phyloP scores from a whole-genome alignment of 2,113 vertebrate genomes.

The Amblyopsis rosae region DNA sequence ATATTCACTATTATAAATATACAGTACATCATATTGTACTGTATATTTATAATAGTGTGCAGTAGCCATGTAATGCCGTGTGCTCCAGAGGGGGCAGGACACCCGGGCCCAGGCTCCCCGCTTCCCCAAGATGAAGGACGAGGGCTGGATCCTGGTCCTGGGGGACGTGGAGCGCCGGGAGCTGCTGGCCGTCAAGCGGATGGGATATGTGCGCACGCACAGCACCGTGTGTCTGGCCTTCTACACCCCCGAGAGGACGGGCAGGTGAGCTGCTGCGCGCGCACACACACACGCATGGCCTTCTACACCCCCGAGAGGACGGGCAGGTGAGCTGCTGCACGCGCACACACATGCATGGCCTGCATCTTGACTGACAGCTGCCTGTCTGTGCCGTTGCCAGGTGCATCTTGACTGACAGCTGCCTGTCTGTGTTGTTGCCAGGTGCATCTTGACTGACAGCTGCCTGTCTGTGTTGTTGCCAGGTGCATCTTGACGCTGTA shows the following conservation, averaged over 20 bases:
- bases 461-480: slow-evolving; percentile 74
- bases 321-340: slow-evolving; percentile 82
- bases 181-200: slow-evolving; percentile 90
- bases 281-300: slow-evolving; percentile 67
- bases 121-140: slow-evolving; percentile 93
- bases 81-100: slow-evolving; percentile 87
- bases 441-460: slow-evolving; percentile 97
- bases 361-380: too few species aligned
- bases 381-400: slow-evolving; percentile 59
- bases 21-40: too few species aligned
- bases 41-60: too few species aligned
- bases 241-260: slow-evolving; percentile 88
- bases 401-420: slow-evolving; percentile 98
- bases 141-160: slow-evolving; percentile 93
- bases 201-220: slow-evolving; percentile 84
- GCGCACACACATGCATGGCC: neutral
- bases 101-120: slow-evolving; percentile 86
- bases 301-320: slow-evolving; percentile 91
- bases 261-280: slow-evolving; percentile 79
- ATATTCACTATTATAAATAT: too few species aligned
- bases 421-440: slow-evolving; percentile 74
- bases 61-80: too few species aligned
- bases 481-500: slow-evolving; percentile 97
- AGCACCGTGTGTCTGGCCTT: slow-evolving; percentile 84
- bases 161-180: slow-evolving; percentile 93